Base-by-base conservation (phyloP, 1,140 invertebrate species). In the Saccostrea echinata region DNA sequence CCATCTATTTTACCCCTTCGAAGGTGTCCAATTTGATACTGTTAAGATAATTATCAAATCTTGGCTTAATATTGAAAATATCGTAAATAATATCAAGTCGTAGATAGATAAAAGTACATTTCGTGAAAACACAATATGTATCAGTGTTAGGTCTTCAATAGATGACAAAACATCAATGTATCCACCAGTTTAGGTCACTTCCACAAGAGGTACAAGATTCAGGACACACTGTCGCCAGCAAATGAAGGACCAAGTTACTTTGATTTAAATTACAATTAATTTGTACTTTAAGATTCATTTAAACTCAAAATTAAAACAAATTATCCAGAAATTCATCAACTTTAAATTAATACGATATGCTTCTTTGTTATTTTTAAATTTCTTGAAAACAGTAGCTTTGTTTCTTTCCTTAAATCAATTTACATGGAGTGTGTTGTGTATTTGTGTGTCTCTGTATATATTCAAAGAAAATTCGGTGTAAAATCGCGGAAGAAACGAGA, bases 21-120 rank as follows among this genome's bases (percentile, higher is more conserved):
- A 76, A 64, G 57, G 57, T 64, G 57, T 64, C 57, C 57, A 64
- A 76, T 76, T 30, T 76, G 68, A 76, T 76, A 76, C 68, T 76
- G 68, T 30, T 76, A 33, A 33, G 68, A 76, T 76, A 76, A 30
- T 12, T 76, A 76, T 76, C 68, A 30, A 76, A 76, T 30, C 68
- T 3, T 35, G 68, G 68, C 68, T 76, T 35, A 76, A 76, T 76
- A 76, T 76, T 76, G 24, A 76, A 76, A 76, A 18, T 76, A 76
- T 76, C 68, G 68, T 76, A 76, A 76, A 76, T 76, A 76, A 30
- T 33, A 16, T 76, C 24, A 76, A 12, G 68, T 16, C 68, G 24
- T 76, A 76, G 27, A 61, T 76, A 76, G 68, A 27, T 76, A 33
- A 76, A 76, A 76, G 27, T 76, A 76, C 27, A 30, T 30, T 13